Conservation (phyloP, 2,113 vertebrate species). For the Odontophorus gujanensis region DNA sequence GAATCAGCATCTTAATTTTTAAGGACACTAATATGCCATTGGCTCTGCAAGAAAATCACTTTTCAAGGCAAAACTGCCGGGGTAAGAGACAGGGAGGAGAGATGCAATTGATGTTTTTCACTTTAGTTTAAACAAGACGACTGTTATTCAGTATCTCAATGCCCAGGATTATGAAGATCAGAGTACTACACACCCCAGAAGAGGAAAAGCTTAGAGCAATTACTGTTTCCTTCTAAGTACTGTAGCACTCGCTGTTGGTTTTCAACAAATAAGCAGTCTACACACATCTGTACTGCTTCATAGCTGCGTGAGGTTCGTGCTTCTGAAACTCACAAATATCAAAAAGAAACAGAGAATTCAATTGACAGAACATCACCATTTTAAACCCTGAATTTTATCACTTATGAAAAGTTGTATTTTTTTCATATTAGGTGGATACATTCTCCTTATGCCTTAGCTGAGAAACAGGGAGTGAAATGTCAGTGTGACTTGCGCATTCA, state of each 20-base stretch:
- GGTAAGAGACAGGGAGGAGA: constrained; percentile 61
- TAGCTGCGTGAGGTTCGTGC: background rate
- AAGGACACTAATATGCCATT: background rate
- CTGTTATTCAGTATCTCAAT: constrained; percentile 65
- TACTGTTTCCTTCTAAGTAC: constrained; percentile 63
- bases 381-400: constrained; percentile 25
- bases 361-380: background rate
- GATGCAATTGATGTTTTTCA: constrained; percentile 63
- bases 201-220: constrained; percentile 74
- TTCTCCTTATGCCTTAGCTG: background rate
- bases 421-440: background rate
- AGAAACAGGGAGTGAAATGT: constrained; percentile 49
- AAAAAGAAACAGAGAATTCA: constrained; percentile 7
- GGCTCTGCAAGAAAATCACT: constrained; percentile 25
- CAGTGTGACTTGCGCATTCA: constrained; percentile 60
- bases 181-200: constrained; percentile 57
- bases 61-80: constrained; percentile 2
- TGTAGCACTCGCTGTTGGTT: constrained; percentile 56
- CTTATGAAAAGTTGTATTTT: constrained; percentile 27
- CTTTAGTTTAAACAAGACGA: constrained; percentile 70
- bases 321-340: constrained; percentile 16
- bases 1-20: constrained; percentile 15
- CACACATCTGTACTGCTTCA: constrained; percentile 28
- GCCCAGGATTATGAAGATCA: constrained; percentile 73
- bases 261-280: constrained; percentile 67